Base-by-base conservation (phyloP, 1,140 invertebrate species). In the Drosophila pseudoobscura region DNA sequence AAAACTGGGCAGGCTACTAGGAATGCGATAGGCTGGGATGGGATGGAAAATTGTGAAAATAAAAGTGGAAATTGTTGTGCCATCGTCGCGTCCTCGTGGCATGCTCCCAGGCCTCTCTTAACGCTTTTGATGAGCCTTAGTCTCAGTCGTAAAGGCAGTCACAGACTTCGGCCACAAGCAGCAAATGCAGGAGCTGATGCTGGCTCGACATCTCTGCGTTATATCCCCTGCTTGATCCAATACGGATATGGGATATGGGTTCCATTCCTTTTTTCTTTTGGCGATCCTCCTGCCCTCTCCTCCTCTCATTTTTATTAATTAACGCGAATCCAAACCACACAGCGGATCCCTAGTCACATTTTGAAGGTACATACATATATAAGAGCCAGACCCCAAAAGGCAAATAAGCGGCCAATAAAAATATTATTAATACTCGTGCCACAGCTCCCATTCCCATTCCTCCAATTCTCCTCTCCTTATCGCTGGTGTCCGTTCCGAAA, bases 371-470 rank as follows among this genome's bases (percentile, higher is more conserved):
- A 26, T 26, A 26, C 24, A 26, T 75, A 58, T 78, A 49, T 51
- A 13, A 13, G 2, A 8, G 4, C 11, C 35, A 13, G 47, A 15
- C 45, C 55, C 46, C 39, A 62, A 17, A 78, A 85, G 74, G 78
- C 83, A 88, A 87, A 87, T 82, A 88, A 75, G 78, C 75, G 82
- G 65, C 65, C 75, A 88, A 83, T 87, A 87, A 88, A 87, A 87
- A 71, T 88, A 87, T 87, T 87, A 88, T 82, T 87, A 87, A 66
- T 88, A 87, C 66, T 78, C 82, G 74, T 78, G 56, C 74, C 53
- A 63, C 46, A 43, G n/a, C 50, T 49, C 31, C 31, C 35, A 35
- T 29, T 29, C 24, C 6, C 31, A 17, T 31, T 55, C 26, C 41
- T 31, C 31, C 31, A 26, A 45, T 29, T 41, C 9, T 20, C 7